phyloP scores from a whole-genome alignment of 1,140 invertebrate species.

The Neoseiulus cucumeris region DNA sequence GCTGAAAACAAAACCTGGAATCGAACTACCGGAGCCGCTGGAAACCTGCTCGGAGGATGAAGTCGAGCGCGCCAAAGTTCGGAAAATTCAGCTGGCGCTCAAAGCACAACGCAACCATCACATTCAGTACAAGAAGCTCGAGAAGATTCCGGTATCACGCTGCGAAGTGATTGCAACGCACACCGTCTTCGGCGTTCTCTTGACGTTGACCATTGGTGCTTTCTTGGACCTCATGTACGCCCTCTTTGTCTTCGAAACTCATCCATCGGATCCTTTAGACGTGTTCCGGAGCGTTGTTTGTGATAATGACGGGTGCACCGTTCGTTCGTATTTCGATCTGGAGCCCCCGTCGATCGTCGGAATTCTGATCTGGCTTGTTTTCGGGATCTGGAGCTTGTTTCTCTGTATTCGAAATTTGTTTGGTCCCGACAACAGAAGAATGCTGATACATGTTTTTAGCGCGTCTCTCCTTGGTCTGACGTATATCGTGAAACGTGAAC shows the following conservation, averaged over 20 bases:
- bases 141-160: neutral
- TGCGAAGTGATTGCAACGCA: neutral
- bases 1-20: too few species aligned
- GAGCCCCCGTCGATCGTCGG: neutral
- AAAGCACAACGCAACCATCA: neutral
- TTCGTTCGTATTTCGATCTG: neutral
- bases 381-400: neutral
- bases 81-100: neutral
- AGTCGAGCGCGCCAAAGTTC: neutral
- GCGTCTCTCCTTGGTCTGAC: neutral
- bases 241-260: neutral
- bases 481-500: neutral
- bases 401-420: neutral
- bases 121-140: neutral
- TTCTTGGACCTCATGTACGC: neutral
- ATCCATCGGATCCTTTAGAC: neutral
- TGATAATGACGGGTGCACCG: neutral
- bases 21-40: too few species aligned
- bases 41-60: neutral
- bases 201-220: neutral
- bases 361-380: neutral
- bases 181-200: neutral
- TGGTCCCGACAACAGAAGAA: neutral
- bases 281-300: neutral
- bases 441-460: neutral